phyloP scores from a whole-genome alignment of 2,797 vertebrate species.

The Halcyon badia region DNA sequence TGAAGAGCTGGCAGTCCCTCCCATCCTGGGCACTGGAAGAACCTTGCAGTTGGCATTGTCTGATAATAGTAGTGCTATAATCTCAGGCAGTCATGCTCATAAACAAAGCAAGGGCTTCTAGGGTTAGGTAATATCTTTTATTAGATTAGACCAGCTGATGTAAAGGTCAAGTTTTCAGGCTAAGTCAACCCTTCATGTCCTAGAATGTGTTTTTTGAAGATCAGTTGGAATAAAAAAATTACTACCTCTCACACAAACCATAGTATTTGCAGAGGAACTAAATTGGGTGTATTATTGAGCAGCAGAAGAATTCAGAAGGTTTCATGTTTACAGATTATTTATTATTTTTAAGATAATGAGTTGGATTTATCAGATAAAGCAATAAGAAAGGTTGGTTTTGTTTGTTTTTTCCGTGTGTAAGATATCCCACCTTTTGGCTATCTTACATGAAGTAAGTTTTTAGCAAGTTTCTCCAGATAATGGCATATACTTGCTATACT shows the following conservation, averaged over 20 bases:
- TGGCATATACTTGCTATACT: not conserved
- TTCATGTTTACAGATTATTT: not conserved
- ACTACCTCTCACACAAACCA: accelerated
- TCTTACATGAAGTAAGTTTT: not conserved
- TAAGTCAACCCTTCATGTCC: not conserved
- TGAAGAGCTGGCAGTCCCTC: not conserved
- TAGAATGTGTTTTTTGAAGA: not conserved
- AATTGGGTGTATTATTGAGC: not conserved
- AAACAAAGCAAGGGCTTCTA: conserved; percentile 58
- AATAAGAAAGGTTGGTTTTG: not conserved
- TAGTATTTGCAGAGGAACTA: not conserved
- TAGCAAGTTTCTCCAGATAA: not conserved
- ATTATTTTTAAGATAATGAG: not conserved
- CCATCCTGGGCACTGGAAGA: not conserved
- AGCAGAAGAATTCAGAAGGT: not conserved
- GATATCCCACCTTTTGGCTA: not conserved
- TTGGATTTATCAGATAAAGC: not conserved
- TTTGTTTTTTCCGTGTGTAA: not conserved
- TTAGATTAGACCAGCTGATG: conserved; percentile 47
- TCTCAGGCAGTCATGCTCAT: not conserved
- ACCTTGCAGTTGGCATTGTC: conserved; percentile 37
- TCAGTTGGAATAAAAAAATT: not conserved
- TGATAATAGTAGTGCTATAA: not conserved
- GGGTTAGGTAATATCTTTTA: conserved; percentile 59
- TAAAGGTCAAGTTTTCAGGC: conserved; percentile 59